Evolutionary conservation across 2,113 vertebrate genomes (phyloP), one percentile per base, ranked within the genome.

Genomic region (Promerops cafer): DNA sequence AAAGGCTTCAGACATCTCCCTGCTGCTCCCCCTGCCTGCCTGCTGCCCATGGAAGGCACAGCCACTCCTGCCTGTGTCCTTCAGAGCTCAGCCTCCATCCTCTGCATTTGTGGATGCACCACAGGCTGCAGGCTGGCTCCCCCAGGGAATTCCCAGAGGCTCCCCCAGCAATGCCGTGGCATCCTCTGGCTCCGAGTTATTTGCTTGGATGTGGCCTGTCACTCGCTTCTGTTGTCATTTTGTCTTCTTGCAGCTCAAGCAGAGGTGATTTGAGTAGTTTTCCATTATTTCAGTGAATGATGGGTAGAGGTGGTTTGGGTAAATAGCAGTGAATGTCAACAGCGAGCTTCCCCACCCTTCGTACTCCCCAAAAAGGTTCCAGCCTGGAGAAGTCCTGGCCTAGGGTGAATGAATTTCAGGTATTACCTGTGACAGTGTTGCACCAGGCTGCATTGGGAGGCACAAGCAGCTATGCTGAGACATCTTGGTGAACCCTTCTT

Each of bases 101-200:
- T 20, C 35, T 47, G n/a, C 2, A 0, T 17, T 47, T 9, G 2
- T 3, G 40, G 78, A 13, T 30, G 66, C 10, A 1, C 19, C 39
- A 6, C 26, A 20, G 57, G 31, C 9, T 33, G 39, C 27, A 60
- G 50, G 22, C 83, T 78, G 44, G 22, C 14, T 66, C 12, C 15
- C 6, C 20, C 33, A 39, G 63, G 50, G 40, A n/a, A 8, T 22
- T 86, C 22, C 57, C 7, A 0, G 31, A 21, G 65, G 44, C 40
- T 87, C 21, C 40, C 44, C 33, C 40, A 71, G 40, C 20, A 63
- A 3, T 6, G 15, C 27, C 2, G 11, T 37, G 50, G 26, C 45
- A 42, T 80, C 37, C 42, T 26, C n/a, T 1, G 2, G 21, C 47
- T 90, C 56, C 0, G 0, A 3, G 50, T 37, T 70, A 15, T 3